These are phyloP conservation scores for Illadopsis cleaveri DNA, from an alignment of 2,113 vertebrate species.

Conservation along the genomic window DNA sequence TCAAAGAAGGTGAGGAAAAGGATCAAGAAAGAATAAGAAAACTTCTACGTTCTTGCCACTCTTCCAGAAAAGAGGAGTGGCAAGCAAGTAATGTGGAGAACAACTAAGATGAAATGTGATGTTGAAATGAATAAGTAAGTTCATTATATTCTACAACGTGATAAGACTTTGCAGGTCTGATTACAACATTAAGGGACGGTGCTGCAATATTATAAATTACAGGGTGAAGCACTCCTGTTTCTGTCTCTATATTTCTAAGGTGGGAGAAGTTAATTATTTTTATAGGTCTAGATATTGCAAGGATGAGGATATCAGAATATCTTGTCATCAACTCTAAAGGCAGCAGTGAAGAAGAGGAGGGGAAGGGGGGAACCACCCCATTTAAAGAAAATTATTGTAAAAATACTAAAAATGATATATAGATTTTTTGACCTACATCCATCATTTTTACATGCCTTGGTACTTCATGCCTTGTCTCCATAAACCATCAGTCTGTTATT, in stretches of 20 bases:
- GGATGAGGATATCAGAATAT: conserved; percentile 51
- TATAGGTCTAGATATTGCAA: conserved; percentile 73
- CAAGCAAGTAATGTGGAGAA: conserved; percentile 13
- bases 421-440: conserved; percentile 70
- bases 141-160: conserved; percentile 71
- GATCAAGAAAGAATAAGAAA: background rate
- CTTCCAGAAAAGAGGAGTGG: conserved; percentile 26
- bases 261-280: conserved; percentile 79
- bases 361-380: background rate
- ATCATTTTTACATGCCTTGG: conserved; percentile 64
- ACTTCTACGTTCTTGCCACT: background rate
- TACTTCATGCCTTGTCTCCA: conserved; percentile 17
- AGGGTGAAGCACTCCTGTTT: conserved; percentile 63
- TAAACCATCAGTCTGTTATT: conserved; percentile 55
- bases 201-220: conserved; percentile 73
- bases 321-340: conserved; percentile 46
- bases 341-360: background rate
- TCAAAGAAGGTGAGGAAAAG: background rate
- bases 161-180: conserved; percentile 69
- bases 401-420: conserved; percentile 68
- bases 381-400: conserved; percentile 66
- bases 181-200: conserved; percentile 65
- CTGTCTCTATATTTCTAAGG: conserved; percentile 67
- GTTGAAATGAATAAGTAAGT: conserved; percentile 64
- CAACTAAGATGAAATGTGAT: conserved; percentile 69